These are phyloP conservation scores for Chinchilla lanigera DNA, from an alignment of 2,113 vertebrate species.

Conservation along the genomic window DNA sequence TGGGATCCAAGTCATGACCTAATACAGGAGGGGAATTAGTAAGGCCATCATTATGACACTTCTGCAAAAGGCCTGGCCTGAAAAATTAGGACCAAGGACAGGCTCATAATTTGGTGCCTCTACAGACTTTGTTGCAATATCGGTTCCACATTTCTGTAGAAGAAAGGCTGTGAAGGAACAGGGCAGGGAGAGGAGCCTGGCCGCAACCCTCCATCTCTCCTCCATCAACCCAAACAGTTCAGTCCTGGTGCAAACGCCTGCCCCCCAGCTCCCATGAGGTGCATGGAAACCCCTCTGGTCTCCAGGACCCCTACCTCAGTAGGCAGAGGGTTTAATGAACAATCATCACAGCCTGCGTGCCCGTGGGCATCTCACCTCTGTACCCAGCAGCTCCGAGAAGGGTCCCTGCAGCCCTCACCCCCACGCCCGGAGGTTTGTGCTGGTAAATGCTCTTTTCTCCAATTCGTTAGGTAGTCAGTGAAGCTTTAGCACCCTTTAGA, in stretches of 20 bases:
- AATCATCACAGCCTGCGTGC: neutral
- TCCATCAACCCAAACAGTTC: neutral
- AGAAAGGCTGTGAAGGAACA: neutral
- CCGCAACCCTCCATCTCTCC: neutral
- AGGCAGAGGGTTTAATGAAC: neutral
- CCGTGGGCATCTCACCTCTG: neutral
- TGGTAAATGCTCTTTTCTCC: slow-evolving; percentile 33
- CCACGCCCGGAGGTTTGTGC: neutral
- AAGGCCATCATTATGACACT: neutral
- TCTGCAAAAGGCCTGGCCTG: neutral
- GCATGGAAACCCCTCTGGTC: neutral
- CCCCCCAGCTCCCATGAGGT: neutral
- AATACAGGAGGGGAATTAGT: neutral
- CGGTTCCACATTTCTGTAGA: slow-evolving; percentile 45
- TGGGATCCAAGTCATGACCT: neutral
- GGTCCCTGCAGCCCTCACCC: neutral
- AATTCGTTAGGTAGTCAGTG: slow-evolving; percentile 1
- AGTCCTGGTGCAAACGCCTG: neutral
- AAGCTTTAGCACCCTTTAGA: neutral
- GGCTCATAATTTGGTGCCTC: neutral
- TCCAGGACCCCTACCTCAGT: neutral
- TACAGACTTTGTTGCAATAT: slow-evolving; percentile 45
- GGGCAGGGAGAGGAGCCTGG: neutral
- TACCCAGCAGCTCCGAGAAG: neutral
- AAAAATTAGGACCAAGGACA: slow-evolving; percentile 27